A percentile compares a stretch with the other conserved stretches of the same genome.
Conservation (phyloP, 2,888 invertebrate species). For the Sarcophaga caerulescens region DNA sequence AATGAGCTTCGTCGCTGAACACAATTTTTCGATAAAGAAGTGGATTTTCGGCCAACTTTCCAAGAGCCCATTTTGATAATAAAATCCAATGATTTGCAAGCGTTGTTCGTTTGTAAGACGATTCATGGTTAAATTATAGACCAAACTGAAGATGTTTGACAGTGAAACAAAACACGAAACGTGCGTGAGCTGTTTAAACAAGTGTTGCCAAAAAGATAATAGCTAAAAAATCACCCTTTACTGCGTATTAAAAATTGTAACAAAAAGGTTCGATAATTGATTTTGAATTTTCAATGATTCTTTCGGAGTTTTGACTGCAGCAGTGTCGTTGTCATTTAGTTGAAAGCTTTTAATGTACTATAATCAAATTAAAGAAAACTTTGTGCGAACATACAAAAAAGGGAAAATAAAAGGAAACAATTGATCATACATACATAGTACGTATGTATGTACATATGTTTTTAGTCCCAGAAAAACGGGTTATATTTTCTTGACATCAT, state of each 20-base stretch:
- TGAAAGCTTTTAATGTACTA: slow-evolving; percentile 67
- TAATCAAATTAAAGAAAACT: slow-evolving; percentile 61
- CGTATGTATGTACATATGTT: not conserved
- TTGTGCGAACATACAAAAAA: slow-evolving; percentile 33
- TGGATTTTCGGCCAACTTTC: too few species aligned
- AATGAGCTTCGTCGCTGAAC: too few species aligned
- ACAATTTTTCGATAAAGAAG: too few species aligned
- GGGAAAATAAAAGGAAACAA: slow-evolving; percentile 7
- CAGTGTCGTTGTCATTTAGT: slow-evolving; percentile 39
- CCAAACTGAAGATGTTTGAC: too few species aligned
- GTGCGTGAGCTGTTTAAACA: too few species aligned
- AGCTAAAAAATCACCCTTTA: too few species aligned
- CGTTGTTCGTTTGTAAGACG: too few species aligned
- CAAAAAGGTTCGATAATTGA: slow-evolving; percentile 64
- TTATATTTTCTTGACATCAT: not conserved
- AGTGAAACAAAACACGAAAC: too few species aligned
- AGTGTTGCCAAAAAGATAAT: too few species aligned
- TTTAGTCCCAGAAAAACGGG: not conserved
- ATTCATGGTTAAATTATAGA: too few species aligned
- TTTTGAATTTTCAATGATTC: slow-evolving; percentile 66
- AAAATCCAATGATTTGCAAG: too few species aligned
- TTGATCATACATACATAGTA: not conserved
- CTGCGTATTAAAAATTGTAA: not conserved
- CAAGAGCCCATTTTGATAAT: too few species aligned
- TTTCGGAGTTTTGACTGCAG: slow-evolving; percentile 48